These are phyloP conservation scores for Pterocles gutturalis DNA, from an alignment of 2,113 vertebrate species.

Conservation along the genomic window DNA sequence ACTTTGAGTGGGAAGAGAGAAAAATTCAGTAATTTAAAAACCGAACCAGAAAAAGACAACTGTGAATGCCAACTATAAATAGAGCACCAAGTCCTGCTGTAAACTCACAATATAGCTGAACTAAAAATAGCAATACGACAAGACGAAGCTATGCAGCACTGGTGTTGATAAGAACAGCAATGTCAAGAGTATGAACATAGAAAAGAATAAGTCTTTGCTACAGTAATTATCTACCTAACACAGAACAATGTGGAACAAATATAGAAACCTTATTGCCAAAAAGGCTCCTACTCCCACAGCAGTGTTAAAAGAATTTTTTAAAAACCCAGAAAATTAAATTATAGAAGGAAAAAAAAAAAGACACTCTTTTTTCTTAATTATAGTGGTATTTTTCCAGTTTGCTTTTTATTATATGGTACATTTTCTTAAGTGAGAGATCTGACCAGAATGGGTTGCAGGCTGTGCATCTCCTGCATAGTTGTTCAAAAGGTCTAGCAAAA, in stretches of 20 bases:
- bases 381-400: background rate
- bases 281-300: background rate
- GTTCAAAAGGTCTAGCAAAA: background rate
- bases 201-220: background rate
- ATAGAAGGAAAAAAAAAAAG: background rate
- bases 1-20: accelerated
- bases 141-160: background rate
- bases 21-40: background rate
- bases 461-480: background rate
- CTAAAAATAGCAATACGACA: background rate
- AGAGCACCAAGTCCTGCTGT: background rate
- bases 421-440: background rate
- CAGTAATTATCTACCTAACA: constrained; percentile 18
- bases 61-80: background rate
- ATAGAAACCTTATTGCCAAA: constrained; percentile 23
- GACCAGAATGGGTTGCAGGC: background rate
- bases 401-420: accelerated
- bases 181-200: background rate
- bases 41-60: background rate
- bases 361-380: background rate
- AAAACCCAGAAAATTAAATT: background rate
- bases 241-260: constrained; percentile 32
- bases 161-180: background rate
- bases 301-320: background rate
- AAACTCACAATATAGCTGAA: background rate